phyloP scores from a whole-genome alignment of 2,113 vertebrate species.

The Lophius piscatorius region DNA sequence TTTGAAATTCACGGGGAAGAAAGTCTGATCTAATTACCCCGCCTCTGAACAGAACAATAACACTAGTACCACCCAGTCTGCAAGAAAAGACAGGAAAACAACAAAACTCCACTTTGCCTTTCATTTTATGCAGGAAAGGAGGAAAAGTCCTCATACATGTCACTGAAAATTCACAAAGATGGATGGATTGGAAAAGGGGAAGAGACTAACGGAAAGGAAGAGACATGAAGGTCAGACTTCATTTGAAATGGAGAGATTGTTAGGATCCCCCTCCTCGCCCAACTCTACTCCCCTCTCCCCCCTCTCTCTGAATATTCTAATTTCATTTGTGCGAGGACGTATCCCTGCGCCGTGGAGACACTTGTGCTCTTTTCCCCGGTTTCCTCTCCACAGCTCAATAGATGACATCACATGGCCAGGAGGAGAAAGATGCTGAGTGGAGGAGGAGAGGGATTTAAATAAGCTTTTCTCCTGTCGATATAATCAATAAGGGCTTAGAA shows the following conservation, averaged over 20 bases:
- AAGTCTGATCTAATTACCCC: constrained; percentile 76
- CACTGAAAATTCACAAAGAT: constrained; percentile 43
- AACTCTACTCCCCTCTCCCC: neutral
- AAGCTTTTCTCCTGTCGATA: constrained; percentile 42
- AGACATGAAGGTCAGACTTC: constrained; percentile 74
- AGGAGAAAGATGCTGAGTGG: constrained; percentile 59
- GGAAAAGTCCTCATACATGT: constrained; percentile 35
- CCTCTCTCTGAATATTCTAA: constrained; percentile 51
- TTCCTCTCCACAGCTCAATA: constrained; percentile 52
- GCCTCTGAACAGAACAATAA: constrained; percentile 66
- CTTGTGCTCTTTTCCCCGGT: constrained; percentile 60
- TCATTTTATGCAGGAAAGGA: constrained; percentile 39
- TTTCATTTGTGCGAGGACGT: constrained; percentile 67
- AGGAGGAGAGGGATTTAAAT: constrained; percentile 49
- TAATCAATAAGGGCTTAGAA: constrained; percentile 28
- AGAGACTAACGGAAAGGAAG: constrained; percentile 42
- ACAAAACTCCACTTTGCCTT: constrained; percentile 24
- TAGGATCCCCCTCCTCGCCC: constrained; percentile 48
- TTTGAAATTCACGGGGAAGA: constrained; percentile 65
- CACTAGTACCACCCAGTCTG: constrained; percentile 36
- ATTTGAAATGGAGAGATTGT: constrained; percentile 74
- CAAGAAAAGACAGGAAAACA: constrained; percentile 24
- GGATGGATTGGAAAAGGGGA: constrained; percentile 11
- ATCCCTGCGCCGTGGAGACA: constrained; percentile 63
- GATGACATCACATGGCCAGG: constrained; percentile 53